Evolutionary conservation across 2,888 invertebrate genomes (phyloP).

Genomic region (Notodonta ziczac): DNA sequence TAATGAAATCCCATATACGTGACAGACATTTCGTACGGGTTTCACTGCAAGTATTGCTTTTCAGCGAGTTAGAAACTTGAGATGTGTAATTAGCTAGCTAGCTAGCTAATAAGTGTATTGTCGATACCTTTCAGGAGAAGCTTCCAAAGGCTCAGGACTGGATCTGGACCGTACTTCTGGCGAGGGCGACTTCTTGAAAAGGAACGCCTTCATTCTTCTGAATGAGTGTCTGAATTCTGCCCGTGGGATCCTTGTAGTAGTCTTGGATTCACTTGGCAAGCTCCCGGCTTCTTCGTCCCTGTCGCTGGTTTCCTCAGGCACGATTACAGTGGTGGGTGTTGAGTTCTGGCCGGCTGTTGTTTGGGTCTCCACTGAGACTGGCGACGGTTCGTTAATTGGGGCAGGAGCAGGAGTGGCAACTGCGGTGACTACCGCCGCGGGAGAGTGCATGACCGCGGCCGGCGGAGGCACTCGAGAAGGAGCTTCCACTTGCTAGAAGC

Average conservation of each 20-base stretch:
- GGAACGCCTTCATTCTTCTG: conserved; percentile 56
- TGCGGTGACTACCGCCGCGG: not conserved
- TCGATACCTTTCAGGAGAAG: conserved; percentile 54
- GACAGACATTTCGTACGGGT: too few species aligned
- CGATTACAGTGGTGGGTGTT: conserved; percentile 10
- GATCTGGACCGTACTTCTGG: conserved; percentile 41
- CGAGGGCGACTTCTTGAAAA: conserved; percentile 48
- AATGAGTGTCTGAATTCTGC: conserved; percentile 62
- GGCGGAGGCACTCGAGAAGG: conserved; percentile 21
- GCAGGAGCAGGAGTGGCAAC: conserved; percentile 20
- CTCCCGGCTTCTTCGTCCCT: conserved; percentile 39
- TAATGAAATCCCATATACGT: too few species aligned
- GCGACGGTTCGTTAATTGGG: conserved; percentile 10
- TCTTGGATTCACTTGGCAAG: conserved; percentile 28
- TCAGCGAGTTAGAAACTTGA: too few species aligned
- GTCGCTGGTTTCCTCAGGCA: conserved; percentile 24
- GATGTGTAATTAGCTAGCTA: too few species aligned
- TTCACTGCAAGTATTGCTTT: too few species aligned
- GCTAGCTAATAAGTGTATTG: too few species aligned
- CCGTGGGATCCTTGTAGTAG: conserved; percentile 54
- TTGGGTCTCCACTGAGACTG: conserved; percentile 2
- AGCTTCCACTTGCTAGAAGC: conserved; percentile 51
- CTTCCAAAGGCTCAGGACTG: conserved; percentile 49
- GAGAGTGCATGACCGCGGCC: conserved; percentile 4
- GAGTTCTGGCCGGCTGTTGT: conserved; percentile 32